These are phyloP conservation scores for Ramphastos sulfuratus DNA, from an alignment of 2,113 vertebrate genomes.

Conservation along the genomic window DNA sequence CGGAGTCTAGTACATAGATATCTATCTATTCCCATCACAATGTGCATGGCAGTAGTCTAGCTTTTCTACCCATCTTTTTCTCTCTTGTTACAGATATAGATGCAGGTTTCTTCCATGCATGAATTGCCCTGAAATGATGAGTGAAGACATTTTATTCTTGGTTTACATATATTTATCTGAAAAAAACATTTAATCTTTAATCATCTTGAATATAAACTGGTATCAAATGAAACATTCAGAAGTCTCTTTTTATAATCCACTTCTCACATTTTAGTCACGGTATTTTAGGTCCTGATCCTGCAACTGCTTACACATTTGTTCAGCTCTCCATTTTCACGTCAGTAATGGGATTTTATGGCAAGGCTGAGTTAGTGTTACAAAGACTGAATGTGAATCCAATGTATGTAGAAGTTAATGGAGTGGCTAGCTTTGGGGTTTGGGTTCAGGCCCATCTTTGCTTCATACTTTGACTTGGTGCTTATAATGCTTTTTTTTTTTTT, in stretches of 20 bases:
- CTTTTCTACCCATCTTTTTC: neutral
- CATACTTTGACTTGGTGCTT: constrained; percentile 46
- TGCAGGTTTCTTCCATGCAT: neutral
- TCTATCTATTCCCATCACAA: neutral
- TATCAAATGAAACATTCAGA: constrained; percentile 38
- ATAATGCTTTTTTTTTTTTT: constrained; percentile 46
- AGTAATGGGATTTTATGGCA: constrained; percentile 58
- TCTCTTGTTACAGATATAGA: neutral
- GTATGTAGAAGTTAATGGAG: constrained; percentile 42
- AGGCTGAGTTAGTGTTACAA: constrained; percentile 38
- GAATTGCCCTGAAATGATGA: neutral
- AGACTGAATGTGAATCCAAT: constrained; percentile 25
- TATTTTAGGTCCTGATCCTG: constrained; percentile 46
- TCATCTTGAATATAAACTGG: constrained; percentile 32
- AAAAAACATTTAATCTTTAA: constrained; percentile 56
- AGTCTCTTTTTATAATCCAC: constrained; percentile 44
- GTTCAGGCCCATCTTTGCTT: constrained; percentile 50
- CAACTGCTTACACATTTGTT: constrained; percentile 40
- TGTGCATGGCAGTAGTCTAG: neutral
- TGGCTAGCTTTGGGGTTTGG: constrained; percentile 56
- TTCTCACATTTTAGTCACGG: constrained; percentile 49
- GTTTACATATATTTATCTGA: constrained; percentile 38
- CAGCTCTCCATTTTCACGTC: constrained; percentile 35
- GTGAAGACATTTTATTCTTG: neutral
- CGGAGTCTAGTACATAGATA: neutral